Evolutionary conservation across 2,113 vertebrate species (phyloP).

Genomic region (Bos indicus): DNA sequence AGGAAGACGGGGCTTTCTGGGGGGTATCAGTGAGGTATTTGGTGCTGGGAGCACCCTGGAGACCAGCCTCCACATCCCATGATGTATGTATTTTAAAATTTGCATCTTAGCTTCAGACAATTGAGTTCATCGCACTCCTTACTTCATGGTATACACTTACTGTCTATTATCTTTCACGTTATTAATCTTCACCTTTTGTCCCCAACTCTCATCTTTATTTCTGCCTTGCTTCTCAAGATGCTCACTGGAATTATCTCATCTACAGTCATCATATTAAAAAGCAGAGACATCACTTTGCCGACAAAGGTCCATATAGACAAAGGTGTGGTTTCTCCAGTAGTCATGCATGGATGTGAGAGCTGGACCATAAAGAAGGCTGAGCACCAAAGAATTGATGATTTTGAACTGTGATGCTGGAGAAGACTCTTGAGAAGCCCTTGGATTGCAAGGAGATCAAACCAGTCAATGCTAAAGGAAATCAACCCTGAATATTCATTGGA

Average conservation of each 20-base stretch:
- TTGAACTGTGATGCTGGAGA: background rate
- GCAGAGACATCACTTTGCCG: background rate
- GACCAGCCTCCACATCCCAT: background rate
- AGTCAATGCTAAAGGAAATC: background rate
- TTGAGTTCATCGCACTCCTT: fast-evolving
- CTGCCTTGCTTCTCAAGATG: fast-evolving
- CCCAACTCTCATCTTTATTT: fast-evolving
- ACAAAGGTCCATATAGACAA: background rate
- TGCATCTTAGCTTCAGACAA: background rate
- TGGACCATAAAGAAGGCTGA: background rate
- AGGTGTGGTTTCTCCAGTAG: background rate
- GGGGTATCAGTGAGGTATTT: fast-evolving
- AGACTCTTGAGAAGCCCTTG: background rate
- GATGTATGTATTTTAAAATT: fast-evolving
- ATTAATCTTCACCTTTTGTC: fast-evolving
- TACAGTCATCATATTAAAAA: background rate
- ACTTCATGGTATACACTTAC: fast-evolving
- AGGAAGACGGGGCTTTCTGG: fast-evolving
- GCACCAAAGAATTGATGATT: background rate
- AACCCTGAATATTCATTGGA: background rate
- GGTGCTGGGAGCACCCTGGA: fast-evolving
- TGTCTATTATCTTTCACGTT: fast-evolving
- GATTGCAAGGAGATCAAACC: background rate
- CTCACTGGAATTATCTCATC: fast-evolving
- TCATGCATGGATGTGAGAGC: background rate